Evolutionary conservation across 92 coral and sea anemone genomes (phyloP).

Genomic region (Actinernus sp.): DNA sequence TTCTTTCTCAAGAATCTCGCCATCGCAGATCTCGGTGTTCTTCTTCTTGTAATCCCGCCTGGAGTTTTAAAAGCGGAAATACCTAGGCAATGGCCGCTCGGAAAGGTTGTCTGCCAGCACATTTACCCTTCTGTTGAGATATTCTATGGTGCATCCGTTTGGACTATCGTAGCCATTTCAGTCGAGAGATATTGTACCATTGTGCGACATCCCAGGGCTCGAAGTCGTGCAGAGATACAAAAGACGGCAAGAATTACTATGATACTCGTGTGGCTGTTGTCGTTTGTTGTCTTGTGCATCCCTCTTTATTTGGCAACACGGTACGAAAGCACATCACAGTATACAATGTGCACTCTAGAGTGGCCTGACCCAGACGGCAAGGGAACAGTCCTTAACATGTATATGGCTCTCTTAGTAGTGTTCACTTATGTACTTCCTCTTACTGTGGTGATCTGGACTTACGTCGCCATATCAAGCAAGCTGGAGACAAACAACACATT

Average conservation of each 20-base stretch:
- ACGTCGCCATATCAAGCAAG: constrained; percentile 29
- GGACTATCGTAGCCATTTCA: too few relatives aligned
- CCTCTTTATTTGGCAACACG: constrained; percentile 11
- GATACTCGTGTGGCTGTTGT: constrained; percentile 20
- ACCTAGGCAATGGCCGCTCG: too few relatives aligned
- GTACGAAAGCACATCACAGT: not conserved
- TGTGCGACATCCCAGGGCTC: too few relatives aligned
- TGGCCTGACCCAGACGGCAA: constrained; percentile 8
- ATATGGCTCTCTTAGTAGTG: not conserved
- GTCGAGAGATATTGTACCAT: too few relatives aligned
- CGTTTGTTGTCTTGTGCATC: constrained; percentile 28
- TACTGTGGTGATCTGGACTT: constrained; percentile 21
- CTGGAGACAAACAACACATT: constrained; percentile 24
- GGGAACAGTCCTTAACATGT: constrained; percentile 1
- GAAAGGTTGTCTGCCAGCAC: too few relatives aligned
- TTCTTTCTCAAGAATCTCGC: too few relatives aligned
- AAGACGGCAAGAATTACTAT: constrained; percentile 14
- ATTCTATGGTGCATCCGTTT: too few relatives aligned
- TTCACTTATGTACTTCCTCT: constrained; percentile 28
- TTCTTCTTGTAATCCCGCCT: too few relatives aligned
- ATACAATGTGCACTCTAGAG: not conserved
- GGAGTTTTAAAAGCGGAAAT: too few relatives aligned
- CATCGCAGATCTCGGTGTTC: too few relatives aligned
- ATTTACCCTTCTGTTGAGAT: too few relatives aligned
- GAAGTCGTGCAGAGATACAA: constrained; percentile 5